Evolutionary conservation across 2,888 invertebrate species (phyloP).

Genomic region (Ischnura elegans): DNA sequence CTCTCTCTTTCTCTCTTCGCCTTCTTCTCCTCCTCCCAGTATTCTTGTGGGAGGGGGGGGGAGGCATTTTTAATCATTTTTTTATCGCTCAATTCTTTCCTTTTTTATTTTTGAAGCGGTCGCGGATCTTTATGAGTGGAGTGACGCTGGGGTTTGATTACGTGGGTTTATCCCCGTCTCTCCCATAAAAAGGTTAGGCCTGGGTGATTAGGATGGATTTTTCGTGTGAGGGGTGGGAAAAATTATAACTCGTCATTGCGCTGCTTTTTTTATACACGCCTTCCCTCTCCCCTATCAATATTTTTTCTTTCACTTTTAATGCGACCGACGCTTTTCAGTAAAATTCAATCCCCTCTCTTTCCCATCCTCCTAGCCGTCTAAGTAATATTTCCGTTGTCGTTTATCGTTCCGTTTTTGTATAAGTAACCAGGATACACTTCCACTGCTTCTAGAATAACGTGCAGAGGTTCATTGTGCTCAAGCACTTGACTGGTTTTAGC

Average conservation of each 20-base stretch:
- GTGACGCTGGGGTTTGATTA: conserved; percentile 30
- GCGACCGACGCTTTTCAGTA: not conserved
- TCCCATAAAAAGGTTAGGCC: conserved; percentile 4
- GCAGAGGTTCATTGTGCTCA: not conserved
- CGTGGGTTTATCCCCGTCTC: not conserved
- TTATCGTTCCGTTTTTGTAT: not conserved
- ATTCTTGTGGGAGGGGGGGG: not conserved
- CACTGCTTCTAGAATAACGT: no score
- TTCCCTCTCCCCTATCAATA: no score
- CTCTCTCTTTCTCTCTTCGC: not conserved
- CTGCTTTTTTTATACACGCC: not conserved
- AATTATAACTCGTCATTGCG: not conserved
- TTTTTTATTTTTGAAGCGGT: not conserved
- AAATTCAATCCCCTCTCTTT: not conserved
- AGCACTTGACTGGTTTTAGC: not conserved
- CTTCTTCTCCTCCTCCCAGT: not conserved
- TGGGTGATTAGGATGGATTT: conserved; percentile 44
- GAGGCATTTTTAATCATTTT: no score
- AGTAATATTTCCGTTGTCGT: not conserved
- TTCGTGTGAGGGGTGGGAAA: not conserved
- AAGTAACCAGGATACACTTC: not conserved
- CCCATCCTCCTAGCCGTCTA: not conserved
- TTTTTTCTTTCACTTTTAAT: not conserved
- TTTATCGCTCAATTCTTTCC: not conserved
- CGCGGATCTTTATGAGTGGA: conserved; percentile 20